Conservation (phyloP, 1,140 invertebrate genomes). For the Drosophila pachea region DNA sequence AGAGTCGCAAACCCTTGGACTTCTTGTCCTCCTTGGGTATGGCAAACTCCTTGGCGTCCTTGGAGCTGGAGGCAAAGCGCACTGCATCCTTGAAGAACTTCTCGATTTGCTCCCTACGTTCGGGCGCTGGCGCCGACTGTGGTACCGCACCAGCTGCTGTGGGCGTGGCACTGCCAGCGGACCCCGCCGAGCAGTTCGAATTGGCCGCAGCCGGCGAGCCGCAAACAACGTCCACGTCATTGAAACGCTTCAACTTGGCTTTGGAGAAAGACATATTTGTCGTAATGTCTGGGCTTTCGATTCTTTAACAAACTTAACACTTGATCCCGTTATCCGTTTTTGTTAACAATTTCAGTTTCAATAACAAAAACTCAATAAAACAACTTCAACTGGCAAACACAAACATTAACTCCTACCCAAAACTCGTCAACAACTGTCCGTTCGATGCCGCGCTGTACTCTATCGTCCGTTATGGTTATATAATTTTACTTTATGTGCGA, state of each 20-base stretch:
- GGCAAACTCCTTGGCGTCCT: slow-evolving; percentile 76
- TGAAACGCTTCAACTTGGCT: slow-evolving; percentile 78
- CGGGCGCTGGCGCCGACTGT: slow-evolving; percentile 37
- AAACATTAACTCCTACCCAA: slow-evolving; percentile 45
- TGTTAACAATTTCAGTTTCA: slow-evolving; percentile 39
- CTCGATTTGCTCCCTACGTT: slow-evolving; percentile 77
- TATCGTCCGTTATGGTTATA: slow-evolving; percentile 39
- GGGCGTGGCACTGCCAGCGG: slow-evolving; percentile 58
- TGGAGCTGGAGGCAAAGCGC: slow-evolving; percentile 66
- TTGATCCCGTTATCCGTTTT: slow-evolving; percentile 9
- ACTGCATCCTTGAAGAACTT: slow-evolving; percentile 78
- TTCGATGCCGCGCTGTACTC: slow-evolving; percentile 57
- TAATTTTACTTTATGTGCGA: slow-evolving; percentile 21
- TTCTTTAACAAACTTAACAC: slow-evolving; percentile 8
- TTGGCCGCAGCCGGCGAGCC: slow-evolving; percentile 63
- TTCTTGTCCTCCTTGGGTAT: slow-evolving; percentile 78
- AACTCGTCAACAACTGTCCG: slow-evolving; percentile 58
- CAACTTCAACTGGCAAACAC: slow-evolving; percentile 53
- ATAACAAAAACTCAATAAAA: slow-evolving; percentile 69
- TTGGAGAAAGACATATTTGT: slow-evolving; percentile 74
- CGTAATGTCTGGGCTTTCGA: slow-evolving; percentile 5
- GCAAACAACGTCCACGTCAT: slow-evolving; percentile 72
- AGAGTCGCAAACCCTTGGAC: slow-evolving; percentile 70
- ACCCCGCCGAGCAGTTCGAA: slow-evolving; percentile 56
- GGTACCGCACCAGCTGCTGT: slow-evolving; percentile 32